A percentile compares a stretch with the other conserved stretches of the same genome.
Evolutionary conservation across 2,797 vertebrate species (phyloP).

Genomic region (Fistularia tabacaria): DNA sequence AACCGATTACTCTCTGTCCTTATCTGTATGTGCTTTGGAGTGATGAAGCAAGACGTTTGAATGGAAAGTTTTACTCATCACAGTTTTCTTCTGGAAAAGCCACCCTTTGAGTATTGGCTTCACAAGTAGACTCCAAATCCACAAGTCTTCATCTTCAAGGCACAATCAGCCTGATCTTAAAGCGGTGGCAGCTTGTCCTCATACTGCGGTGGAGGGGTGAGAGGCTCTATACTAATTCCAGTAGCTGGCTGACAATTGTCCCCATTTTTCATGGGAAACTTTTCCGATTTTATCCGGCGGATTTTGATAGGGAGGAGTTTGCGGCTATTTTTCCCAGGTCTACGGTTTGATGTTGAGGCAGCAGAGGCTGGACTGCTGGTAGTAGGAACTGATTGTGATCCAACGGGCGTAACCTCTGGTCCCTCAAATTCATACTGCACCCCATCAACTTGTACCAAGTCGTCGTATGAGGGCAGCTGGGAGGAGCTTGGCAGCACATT

Average conservation of each 20-base stretch:
- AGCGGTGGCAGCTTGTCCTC: conserved; percentile 73
- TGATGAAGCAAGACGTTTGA: conserved; percentile 5
- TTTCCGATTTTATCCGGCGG: conserved; percentile 92
- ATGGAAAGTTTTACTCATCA: not conserved
- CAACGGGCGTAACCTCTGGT: conserved; percentile 16
- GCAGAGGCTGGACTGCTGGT: not conserved
- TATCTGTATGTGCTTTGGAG: conserved; percentile 17
- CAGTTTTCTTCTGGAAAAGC: conserved; percentile 15
- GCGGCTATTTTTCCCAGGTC: conserved; percentile 69
- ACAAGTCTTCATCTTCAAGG: conserved; percentile 18
- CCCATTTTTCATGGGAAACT: conserved; percentile 82
- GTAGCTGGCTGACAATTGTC: conserved; percentile 52
- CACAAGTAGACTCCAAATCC: conserved; percentile 7
- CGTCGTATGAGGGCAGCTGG: conserved; percentile 91
- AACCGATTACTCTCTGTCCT: not conserved
- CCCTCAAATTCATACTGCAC: conserved; percentile 63
- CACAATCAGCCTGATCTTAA: conserved; percentile 34
- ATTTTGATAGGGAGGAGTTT: conserved; percentile 86
- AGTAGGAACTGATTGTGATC: not conserved
- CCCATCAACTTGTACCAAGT: conserved; percentile 72
- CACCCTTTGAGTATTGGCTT: conserved; percentile 13
- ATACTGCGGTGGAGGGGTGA: conserved; percentile 92
- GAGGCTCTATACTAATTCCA: conserved; percentile 83
- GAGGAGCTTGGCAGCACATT: conserved; percentile 73
- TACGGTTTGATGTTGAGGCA: conserved; percentile 45